Evolutionary conservation across 2,797 vertebrate species (phyloP), one percentile per base, ranked within the genome.

Genomic region (Pelobates cultripes): DNA sequence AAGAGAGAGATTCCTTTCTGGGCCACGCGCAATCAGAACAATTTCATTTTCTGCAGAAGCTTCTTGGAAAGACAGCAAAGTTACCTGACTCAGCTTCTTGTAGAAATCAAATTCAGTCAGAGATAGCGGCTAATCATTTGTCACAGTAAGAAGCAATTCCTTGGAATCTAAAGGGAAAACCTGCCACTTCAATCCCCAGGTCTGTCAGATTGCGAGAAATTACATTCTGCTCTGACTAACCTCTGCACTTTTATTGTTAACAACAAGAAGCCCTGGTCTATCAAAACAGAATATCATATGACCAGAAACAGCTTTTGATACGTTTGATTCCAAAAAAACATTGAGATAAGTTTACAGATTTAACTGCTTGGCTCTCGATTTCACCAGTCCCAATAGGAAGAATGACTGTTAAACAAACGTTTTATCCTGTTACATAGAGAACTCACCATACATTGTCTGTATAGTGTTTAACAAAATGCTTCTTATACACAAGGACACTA

Each of bases 91-190:
- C 96, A 98, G 95, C 95, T 92, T 92, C 94, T 95, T 91, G 93
- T 87, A 92, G 94, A 95, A 96, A 97, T 97, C 95, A 97, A 97
- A 98, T 96, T 96, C 93, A 88, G 93, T 91, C 94, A 12, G 89
- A 97, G 96, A 99, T 99, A 98, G 96, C 93, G 90, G 96, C 95
- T 97, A 97, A 99, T 99, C 97, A 97, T 97, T 97, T 96, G 95
- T 97, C 95, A 96, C 95, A 94, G 92, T 90, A 92, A 97, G 96
- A 97, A 97, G 96, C 96, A 97, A 98, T 97, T 97, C 96, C 95
- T 96, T 92, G 95, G 95, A 96, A 97, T 96, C 95, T 93, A 93
- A 95, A 93, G 88, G 94, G 93, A 95, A 94, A 95, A 96, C 93
- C 94, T 91, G 90, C 93, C 94, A 93, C 94, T 96, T 96, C 96